These are phyloP conservation scores for Idaea dimidiata DNA, from an alignment of 2,888 invertebrate genomes.

Conservation along the genomic window DNA sequence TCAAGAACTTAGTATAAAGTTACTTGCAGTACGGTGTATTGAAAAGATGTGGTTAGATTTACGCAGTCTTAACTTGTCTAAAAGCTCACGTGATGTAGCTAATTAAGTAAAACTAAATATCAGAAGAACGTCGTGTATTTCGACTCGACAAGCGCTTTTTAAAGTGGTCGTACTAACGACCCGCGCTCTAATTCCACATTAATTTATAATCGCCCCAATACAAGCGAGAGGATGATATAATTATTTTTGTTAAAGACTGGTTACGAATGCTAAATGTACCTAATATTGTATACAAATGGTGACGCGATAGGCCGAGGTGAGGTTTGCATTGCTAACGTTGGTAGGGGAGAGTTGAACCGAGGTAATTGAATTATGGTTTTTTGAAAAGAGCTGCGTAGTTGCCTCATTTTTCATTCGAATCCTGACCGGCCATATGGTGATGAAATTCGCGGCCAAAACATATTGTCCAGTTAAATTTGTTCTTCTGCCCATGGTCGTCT, in stretches of 20 bases:
- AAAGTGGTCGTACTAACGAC: neutral
- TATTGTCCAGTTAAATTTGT: too few relatives aligned
- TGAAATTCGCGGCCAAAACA: too few relatives aligned
- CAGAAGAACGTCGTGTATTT: neutral
- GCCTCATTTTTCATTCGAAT: too few relatives aligned
- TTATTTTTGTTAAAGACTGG: conserved; percentile 29
- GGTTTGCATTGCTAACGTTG: conserved; percentile 23
- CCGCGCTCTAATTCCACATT: conserved; percentile 25
- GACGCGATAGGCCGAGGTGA: conserved; percentile 27
- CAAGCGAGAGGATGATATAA: conserved; percentile 15
- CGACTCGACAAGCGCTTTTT: neutral
- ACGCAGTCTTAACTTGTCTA: neutral
- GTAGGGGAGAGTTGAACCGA: neutral
- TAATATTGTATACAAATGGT: conserved; percentile 24
- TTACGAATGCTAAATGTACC: conserved; percentile 30
- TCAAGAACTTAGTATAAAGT: neutral
- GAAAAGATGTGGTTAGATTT: too few relatives aligned
- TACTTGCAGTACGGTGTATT: neutral
- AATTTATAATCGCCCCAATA: conserved; percentile 31
- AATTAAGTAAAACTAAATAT: too few relatives aligned
- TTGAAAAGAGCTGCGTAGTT: too few relatives aligned
- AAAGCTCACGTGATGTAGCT: neutral
- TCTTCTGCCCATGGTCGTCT: too few relatives aligned
- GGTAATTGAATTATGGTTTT: neutral
- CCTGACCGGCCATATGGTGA: too few relatives aligned